Evolutionary conservation across 2,113 vertebrate genomes (phyloP), one percentile per base, ranked within the genome.

Genomic region (Drymodes brunneopygia): DNA sequence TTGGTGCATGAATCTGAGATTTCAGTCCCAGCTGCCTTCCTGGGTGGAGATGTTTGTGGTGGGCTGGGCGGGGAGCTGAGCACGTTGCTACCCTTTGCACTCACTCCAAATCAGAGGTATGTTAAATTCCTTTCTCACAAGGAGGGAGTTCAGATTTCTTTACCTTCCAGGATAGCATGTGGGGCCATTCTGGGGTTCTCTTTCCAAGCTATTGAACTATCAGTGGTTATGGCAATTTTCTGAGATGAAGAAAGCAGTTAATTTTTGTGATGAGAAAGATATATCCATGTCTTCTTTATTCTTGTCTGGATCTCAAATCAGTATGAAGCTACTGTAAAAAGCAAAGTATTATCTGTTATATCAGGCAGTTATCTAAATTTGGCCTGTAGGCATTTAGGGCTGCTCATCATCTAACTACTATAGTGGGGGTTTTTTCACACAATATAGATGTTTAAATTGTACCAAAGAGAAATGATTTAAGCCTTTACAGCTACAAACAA

Each of bases 1-100:
- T 4, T 2, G 1, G 13, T 56, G 24, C 5, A n/a, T 4, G 14
- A 78, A 48, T 58, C 15, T 48, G n/a, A 62, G 56, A 29, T 62
- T 71, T 62, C 23, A n/a, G 33, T 25, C 17, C 13, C 38, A 74
- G 20, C 9, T 54, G 35, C 51, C 10, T 44, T 40, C 14, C 28
- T 31, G 25, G 22, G 13, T 36, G 24, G 28, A 66, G 5, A 11
- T 57, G 4, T 2, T 28, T 36, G 15, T 21, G 12, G 9, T 5
- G 31, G 60, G 35, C 47, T 62, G 38, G 22, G 47, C 31, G 48
- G 38, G 21, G 17, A 66, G 6, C 31, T 71, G 42, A 24, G 11
- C 14, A 3, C 3, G 15, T 19, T 3, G 2, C 20, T 66, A 45
- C 6, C 4, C 28, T 81, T 66, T 10, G 0, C 7, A 3, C 15